Evolutionary conservation across 2,797 vertebrate genomes (phyloP), one percentile per base, ranked within the genome.

Genomic region (Rallus crepitans): DNA sequence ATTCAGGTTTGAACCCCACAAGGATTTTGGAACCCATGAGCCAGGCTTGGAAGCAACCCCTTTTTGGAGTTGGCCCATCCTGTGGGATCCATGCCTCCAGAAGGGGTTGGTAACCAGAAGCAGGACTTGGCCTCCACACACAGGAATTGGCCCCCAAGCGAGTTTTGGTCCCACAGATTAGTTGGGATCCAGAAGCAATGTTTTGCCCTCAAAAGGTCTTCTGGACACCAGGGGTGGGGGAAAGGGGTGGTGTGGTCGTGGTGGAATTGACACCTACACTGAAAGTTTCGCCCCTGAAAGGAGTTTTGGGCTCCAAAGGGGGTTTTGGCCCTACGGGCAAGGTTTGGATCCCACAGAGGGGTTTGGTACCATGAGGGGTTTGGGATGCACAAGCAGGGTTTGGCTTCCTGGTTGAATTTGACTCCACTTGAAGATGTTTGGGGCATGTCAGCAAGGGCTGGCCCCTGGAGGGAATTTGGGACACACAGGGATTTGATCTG

Each of bases 221-320:
- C 40, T 72, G 47, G 14, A 33, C 35, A 48, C 27, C 71, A 33
- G 12, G 7, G 31, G 24, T 40, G 40, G 7, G 40, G 40, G 16
- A 16, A 40, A 11, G 14, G 39, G 39, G 13, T 37, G 37, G 37
- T 37, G 37, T 37, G 37, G 37, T 37, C 9, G 10, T 37, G 13
- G 39, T 15, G 42, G 24, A 23, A 56, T 72, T 72, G 28, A 6
- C 24, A 73, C 12, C 31, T 56, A 42, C 39, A 48, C 16, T 33
- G 39, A 73, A 45, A 23, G 1, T 17, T 57, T 50, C n/a, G 24
- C 2, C 6, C 16, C 4, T 2, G 0, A 53, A 48, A 50, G 19
- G 37, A 11, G 42, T 31, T 42, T 47, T 21, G 15, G 52, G 7
- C 9, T 17, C 11, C 59, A 71, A 4, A 59, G 39, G 8, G 37